Base-by-base conservation (phyloP, 2,888 invertebrate genomes). In the Caenorhabditis angaria region DNA sequence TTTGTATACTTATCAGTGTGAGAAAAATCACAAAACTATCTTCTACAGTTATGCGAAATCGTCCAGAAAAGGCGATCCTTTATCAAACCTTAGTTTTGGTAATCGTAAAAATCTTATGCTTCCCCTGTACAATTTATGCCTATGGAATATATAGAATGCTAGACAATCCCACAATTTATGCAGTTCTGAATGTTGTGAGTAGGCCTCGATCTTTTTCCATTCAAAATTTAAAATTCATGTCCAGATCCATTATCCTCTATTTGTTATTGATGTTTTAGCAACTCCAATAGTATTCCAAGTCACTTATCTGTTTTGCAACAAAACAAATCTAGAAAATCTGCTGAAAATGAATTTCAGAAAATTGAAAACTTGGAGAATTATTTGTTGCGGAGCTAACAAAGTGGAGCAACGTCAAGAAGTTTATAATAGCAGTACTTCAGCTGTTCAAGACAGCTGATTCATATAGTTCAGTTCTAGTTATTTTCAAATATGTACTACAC, bases 401-500 rank as follows among this genome's bases (percentile, higher is more conserved):
- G n/a, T n/a, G n/a, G n/a, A n/a, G n/a, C n/a, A n/a, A n/a, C n/a
- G n/a, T n/a, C n/a, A n/a, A n/a, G n/a, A n/a, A n/a, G n/a, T n/a
- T n/a, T n/a, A n/a, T n/a, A n/a, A n/a, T n/a, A n/a, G n/a, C n/a
- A n/a, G n/a, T n/a, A n/a, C n/a, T n/a, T n/a, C n/a, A n/a, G n/a
- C n/a, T n/a, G 32, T 77, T 69, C 8, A 72, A 72, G 12, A 41
- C 54, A 12, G 65, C 68, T 24, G 63, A 64, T 75, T 69, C 14
- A 48, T 67, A 59, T 1, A 14, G 14, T 35, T 35, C 14, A 10
- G 6, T 35, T 35, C 35, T 10, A 10, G 5, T 54, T 61, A 54
- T 25, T 6, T 14, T 35, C 35, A 35, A n/a, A n/a, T n/a, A n/a
- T n/a, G n/a, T n/a, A n/a, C n/a, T n/a, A n/a, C n/a, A n/a, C n/a